phyloP scores from a whole-genome alignment of 2,797 vertebrate species.

The Thalassophryne amazonica region DNA sequence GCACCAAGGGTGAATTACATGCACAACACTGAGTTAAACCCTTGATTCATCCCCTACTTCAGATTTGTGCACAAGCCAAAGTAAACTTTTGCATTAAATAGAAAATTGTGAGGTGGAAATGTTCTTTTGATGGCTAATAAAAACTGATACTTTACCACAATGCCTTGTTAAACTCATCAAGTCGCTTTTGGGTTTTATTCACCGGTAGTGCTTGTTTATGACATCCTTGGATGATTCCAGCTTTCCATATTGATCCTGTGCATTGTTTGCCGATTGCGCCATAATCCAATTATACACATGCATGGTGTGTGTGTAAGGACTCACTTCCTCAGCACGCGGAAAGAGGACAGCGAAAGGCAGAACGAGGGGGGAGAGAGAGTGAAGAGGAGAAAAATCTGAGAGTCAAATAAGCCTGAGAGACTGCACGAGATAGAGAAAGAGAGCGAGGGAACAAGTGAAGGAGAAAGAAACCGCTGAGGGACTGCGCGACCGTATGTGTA shows the following conservation, averaged over 20 bases:
- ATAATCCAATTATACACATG: constrained; percentile 75
- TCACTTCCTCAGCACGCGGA: constrained; percentile 42
- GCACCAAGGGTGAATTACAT: too few relatives aligned
- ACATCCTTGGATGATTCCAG: constrained; percentile 46
- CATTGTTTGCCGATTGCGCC: constrained; percentile 67
- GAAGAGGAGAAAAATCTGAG: neutral
- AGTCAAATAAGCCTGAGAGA: neutral
- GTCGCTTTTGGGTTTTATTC: constrained; percentile 37
- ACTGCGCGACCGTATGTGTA: constrained; percentile 40
- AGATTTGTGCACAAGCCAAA: too few relatives aligned
- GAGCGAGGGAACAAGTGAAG: constrained; percentile 43
- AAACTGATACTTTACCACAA: constrained; percentile 20
- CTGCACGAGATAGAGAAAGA: constrained; percentile 18
- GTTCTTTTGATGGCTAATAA: constrained; percentile 37
- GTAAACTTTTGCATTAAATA: too few relatives aligned
- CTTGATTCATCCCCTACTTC: too few relatives aligned
- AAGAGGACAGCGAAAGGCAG: constrained; percentile 2
- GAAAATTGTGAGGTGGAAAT: constrained; percentile 11
- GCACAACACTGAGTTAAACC: too few relatives aligned
- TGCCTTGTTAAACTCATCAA: constrained; percentile 25
- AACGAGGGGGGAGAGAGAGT: neutral
- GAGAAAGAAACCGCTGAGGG: constrained; percentile 50
- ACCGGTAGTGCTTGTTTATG: constrained; percentile 26
- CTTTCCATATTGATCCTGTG: constrained; percentile 52
- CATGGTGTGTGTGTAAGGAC: constrained; percentile 35